Base-by-base conservation (phyloP, 1,140 invertebrate genomes). In the Drosophila ficusphila region DNA sequence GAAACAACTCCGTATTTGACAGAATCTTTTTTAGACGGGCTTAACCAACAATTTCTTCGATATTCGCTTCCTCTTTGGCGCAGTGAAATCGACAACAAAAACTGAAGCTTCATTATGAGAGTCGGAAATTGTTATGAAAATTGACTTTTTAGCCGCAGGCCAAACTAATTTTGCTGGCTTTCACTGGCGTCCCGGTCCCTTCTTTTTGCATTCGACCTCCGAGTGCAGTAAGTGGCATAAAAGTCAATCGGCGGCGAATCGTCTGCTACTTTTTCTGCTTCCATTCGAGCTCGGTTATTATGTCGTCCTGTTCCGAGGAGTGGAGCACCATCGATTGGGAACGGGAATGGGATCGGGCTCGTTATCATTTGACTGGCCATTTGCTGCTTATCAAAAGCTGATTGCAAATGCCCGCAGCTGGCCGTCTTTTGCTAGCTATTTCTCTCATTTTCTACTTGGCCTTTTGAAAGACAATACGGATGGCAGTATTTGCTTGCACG, bases 321-420 rank as follows among this genome's bases (percentile, higher is more conserved):
- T 53, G 29, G 48, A 25, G 12, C 11, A 23, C 25, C 34, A 16
- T 33, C 19, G 47, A 56, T 52, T 46, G 52, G 34, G 19, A 53
- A 71, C 57, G 61, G 18, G 56, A 64, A 74, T 53, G 56, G 41
- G 27, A 70, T 31, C 54, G 53, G 54, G 53, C 56, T 85, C 79
- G 79, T 86, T 81, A 86, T 86, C 82, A 86, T 86, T 88, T 89
- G 77, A 89, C 77, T 88, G 78, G 56, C 82, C 82, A 86, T 86
- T 86, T 86, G 61, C 67, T 82, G 82, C 77, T 88, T 88, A 89
- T 88, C 82, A 89, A 88, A 71, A 82, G 82, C 82, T 88, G 82
- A 88, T 88, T 88, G 82, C 83, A 70, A 67, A 57, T 78, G 83
- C 83, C 82, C 46, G 56, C 47, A 78, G 82, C 82, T 53, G 31